These are phyloP conservation scores for Ochlodes sylvanus DNA, from an alignment of 2,888 invertebrate genomes.

Conservation along the genomic window DNA sequence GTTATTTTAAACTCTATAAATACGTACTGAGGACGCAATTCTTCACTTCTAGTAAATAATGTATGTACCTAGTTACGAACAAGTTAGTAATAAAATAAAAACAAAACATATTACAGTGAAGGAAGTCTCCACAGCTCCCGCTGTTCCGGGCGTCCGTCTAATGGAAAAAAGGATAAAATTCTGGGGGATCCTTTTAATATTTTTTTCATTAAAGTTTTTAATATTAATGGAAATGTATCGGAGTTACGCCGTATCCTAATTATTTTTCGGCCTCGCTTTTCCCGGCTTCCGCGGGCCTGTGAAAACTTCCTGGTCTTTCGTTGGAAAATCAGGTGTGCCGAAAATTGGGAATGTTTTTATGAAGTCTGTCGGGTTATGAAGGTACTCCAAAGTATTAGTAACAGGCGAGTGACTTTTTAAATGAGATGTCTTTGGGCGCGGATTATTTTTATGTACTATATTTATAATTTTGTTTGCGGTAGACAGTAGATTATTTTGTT, in stretches of 20 bases:
- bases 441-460: slow-evolving; percentile 20
- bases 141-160: slow-evolving; percentile 63
- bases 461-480: neutral
- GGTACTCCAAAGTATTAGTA: slow-evolving; percentile 37
- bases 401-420: slow-evolving; percentile 37
- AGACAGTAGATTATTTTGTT: too few species aligned
- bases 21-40: too few species aligned
- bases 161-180: slow-evolving; percentile 83
- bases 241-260: slow-evolving; percentile 67
- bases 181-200: slow-evolving; percentile 77
- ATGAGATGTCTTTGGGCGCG: slow-evolving; percentile 24
- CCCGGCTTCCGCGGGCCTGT: slow-evolving; percentile 56
- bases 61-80: too few species aligned
- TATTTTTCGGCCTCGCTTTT: slow-evolving; percentile 74
- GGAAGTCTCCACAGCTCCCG: slow-evolving; percentile 50
- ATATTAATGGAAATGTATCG: slow-evolving; percentile 79
- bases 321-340: slow-evolving; percentile 49
- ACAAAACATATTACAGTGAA: too few species aligned
- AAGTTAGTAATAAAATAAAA: too few species aligned
- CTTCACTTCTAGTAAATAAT: too few species aligned
- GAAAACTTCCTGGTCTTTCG: slow-evolving; percentile 41
- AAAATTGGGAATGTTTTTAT: slow-evolving; percentile 42
- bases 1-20: too few species aligned
- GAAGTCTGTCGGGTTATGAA: slow-evolving; percentile 30
- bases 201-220: slow-evolving; percentile 86